These are phyloP conservation scores for Selenia dentaria DNA, from an alignment of 2,888 invertebrate species.

Conservation along the genomic window DNA sequence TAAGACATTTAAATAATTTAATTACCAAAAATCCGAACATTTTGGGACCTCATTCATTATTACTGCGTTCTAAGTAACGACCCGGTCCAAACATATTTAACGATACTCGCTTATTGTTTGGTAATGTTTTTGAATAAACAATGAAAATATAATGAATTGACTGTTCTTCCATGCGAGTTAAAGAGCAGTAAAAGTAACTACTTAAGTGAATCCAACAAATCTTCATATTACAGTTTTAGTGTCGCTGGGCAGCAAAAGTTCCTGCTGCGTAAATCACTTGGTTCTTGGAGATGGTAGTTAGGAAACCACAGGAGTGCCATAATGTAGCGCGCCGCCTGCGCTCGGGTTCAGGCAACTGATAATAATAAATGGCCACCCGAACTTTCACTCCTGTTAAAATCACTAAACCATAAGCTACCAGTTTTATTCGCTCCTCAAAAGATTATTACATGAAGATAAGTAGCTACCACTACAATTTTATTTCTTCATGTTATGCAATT, in stretches of 20 bases:
- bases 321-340: constrained; percentile 46
- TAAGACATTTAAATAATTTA: constrained; percentile 66
- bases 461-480: constrained; percentile 20
- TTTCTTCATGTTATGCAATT: constrained; percentile 14
- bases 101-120: constrained; percentile 20
- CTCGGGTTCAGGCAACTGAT: constrained; percentile 49
- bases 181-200: constrained; percentile 25
- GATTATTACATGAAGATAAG: constrained; percentile 14
- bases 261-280: constrained; percentile 53
- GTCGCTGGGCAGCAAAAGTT: constrained; percentile 49
- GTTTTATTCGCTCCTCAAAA: constrained; percentile 19
- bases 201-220: constrained; percentile 46
- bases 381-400: constrained; percentile 49
- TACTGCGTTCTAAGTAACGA: constrained; percentile 39
- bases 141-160: constrained; percentile 4
- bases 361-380: constrained; percentile 58
- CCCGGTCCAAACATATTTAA: constrained; percentile 32
- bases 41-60: constrained; percentile 52
- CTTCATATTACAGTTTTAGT: constrained; percentile 51
- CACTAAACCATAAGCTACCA: constrained; percentile 33
- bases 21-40: constrained; percentile 61
- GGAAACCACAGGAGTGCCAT: constrained; percentile 61
- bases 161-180: background rate
- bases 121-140: constrained; percentile 8
- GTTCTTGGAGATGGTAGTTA: constrained; percentile 58